Conservation (phyloP, 2,113 vertebrate species). For the Tyrannus savana region DNA sequence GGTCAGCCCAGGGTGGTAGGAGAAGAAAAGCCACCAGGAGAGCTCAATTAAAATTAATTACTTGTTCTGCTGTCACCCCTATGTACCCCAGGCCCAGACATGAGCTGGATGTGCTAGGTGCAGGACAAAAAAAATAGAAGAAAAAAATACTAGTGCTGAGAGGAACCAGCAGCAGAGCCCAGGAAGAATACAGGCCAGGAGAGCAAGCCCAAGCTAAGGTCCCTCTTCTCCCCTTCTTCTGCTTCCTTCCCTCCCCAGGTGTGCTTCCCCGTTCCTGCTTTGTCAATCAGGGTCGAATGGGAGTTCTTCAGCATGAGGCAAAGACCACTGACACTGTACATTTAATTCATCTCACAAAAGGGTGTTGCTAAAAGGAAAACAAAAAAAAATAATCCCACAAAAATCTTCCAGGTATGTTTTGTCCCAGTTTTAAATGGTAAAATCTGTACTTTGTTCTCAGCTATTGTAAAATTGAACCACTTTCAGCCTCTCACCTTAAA, state of each 20-base stretch:
- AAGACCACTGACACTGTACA: neutral
- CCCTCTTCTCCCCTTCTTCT: neutral
- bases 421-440: conserved; percentile 22
- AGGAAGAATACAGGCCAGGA: neutral
- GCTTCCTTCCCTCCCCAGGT: neutral
- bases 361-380: neutral
- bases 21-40: neutral
- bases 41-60: neutral
- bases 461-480: conserved; percentile 23
- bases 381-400: neutral
- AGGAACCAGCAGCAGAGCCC: neutral
- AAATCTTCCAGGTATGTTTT: conserved; percentile 28
- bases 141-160: neutral
- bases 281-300: neutral
- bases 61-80: neutral
- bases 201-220: neutral
- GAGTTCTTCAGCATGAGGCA: neutral
- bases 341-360: neutral
- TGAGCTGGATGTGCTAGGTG: neutral
- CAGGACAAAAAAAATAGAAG: neutral
- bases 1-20: neutral
- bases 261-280: neutral
- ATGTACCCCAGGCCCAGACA: neutral
- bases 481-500: conserved; percentile 42
- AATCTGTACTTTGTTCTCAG: conserved; percentile 43